phyloP scores from a whole-genome alignment of 2,888 invertebrate genomes.

The Mycalesis mineus region DNA sequence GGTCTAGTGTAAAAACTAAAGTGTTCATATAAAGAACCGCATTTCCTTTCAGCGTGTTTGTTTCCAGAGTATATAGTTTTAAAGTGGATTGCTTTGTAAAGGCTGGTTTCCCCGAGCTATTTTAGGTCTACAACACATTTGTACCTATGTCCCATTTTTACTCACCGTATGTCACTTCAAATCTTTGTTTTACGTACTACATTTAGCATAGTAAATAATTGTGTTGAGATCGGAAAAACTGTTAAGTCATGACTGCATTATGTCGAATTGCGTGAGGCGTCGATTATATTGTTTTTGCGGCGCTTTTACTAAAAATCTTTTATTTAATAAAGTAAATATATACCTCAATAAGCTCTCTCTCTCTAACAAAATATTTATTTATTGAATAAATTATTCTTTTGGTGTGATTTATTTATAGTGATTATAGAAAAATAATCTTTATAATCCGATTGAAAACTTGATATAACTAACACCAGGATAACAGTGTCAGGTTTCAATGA shows the following conservation, averaged over 20 bases:
- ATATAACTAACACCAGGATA: not conserved
- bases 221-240: conserved; percentile 7
- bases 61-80: conserved; percentile 6
- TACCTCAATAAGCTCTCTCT: not conserved
- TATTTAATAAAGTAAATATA: not conserved
- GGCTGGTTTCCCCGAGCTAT: conserved; percentile 52
- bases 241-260: conserved; percentile 59
- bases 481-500: conserved; percentile 32
- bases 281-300: conserved; percentile 18
- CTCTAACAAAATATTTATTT: not conserved
- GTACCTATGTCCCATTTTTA: conserved; percentile 34
- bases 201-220: conserved; percentile 7
- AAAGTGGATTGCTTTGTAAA: conserved; percentile 42
- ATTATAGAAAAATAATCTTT: not conserved
- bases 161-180: conserved; percentile 19
- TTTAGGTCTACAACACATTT: conserved; percentile 50
- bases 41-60: conserved; percentile 6
- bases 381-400: not conserved
- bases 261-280: conserved; percentile 47
- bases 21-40: conserved; percentile 28
- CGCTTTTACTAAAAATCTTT: conserved; percentile 3
- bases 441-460: not conserved
- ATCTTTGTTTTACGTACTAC: conserved; percentile 24
- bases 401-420: not conserved
- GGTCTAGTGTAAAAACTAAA: conserved; percentile 44